Base-by-base conservation (phyloP, 2,113 vertebrate genomes). In the Actenoides hombroni region DNA sequence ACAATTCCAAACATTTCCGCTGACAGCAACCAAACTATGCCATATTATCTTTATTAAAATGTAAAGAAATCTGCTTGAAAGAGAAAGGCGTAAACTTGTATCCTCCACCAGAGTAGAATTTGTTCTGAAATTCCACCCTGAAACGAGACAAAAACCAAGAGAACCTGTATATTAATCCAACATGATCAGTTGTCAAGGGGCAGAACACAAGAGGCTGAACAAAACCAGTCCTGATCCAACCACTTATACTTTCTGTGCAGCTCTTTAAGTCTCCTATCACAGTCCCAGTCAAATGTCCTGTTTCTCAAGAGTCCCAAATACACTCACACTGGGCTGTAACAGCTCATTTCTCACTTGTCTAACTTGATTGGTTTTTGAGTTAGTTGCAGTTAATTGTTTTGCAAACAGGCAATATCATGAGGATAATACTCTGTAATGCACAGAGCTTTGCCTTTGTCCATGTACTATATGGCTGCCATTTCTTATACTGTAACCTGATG, bases 71-170 rank as follows among this genome's bases (percentile, higher is more conserved):
- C 21, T 99, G 98, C 93, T 98, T 98, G 95, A 99, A 99, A 56
- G 98, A 98, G 95, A 99, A 99, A 60, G 99, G 99, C 16, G 98
- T 97, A 96, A 99, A 99, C 97, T 99, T 99, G 98, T 99, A 97
- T 89, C 99, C 99, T 75, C 97, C 97, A 40, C 99, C 99, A 29
- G 98, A 95, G 92, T 99, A 99, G 98, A 99, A 99, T 91, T 99
- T 99, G 97, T 98, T 99, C 97, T 99, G 99, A 98, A 99, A 99
- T 97, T 99, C 99, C 97, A 99, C 99, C 99, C 99, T 99, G 97
- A 88, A 94, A 90, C 16, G 16, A 94, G 95, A 95, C 29, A 80
- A 95, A 91, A 61, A 68, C 49, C 49, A 67, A 82, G 12, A 95
- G 13, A 37, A 74, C 28, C 11, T 19, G 13, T 35, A 14, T 10